Conservation (phyloP, 2,888 invertebrate genomes). For the Eutolmus rufibarbis region DNA sequence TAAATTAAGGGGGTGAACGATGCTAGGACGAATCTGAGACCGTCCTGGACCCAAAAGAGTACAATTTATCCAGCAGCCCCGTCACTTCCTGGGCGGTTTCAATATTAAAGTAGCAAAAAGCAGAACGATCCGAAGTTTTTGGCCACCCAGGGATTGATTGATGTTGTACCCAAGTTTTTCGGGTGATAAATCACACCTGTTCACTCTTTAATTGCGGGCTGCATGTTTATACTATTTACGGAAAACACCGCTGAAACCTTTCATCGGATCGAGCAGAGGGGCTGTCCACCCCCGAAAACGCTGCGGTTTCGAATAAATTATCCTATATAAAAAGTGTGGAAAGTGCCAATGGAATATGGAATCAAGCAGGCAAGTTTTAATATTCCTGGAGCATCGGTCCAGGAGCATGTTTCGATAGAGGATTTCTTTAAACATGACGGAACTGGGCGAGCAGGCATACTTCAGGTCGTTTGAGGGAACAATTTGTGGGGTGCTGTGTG, state of each 20-base stretch:
- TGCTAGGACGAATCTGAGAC: background rate
- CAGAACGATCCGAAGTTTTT: background rate
- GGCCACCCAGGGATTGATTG: background rate
- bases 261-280: background rate
- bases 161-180: background rate
- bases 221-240: background rate
- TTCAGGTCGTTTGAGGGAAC: background rate
- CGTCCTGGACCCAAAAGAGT: background rate
- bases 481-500: background rate
- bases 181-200: background rate
- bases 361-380: background rate
- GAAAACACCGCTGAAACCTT: background rate
- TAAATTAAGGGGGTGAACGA: background rate
- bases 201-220: background rate
- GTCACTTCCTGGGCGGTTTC: background rate
- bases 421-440: background rate
- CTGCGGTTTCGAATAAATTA: background rate
- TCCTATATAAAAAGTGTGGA: background rate
- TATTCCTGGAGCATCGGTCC: background rate
- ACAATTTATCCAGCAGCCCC: background rate
- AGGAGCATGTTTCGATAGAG: background rate
- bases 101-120: background rate
- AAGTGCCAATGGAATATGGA: slow-evolving; percentile 1
- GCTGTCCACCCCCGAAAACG: background rate
- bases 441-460: background rate